Evolutionary conservation across 2,888 invertebrate genomes (phyloP).

Genomic region (Conus canariensis): DNA sequence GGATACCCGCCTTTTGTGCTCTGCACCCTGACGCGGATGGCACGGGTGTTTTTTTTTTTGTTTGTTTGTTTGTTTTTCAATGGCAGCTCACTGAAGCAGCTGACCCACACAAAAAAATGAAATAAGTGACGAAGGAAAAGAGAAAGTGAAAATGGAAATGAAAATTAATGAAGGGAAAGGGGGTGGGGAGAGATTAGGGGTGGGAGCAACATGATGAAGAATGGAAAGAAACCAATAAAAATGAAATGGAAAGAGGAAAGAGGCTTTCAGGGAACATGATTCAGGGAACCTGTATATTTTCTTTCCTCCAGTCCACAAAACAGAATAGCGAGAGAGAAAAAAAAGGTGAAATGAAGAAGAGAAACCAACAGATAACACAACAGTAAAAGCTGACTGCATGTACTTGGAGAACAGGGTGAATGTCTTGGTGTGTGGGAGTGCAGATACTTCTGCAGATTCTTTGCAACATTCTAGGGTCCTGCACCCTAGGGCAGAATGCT

Average conservation of each 20-base stretch:
- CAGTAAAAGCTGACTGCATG: not conserved
- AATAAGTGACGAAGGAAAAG: not conserved
- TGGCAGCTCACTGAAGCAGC: not conserved
- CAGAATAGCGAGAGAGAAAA: too few relatives aligned
- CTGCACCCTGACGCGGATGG: not conserved
- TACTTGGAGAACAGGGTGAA: too few relatives aligned
- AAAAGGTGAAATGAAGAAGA: not conserved
- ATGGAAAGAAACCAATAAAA: not conserved
- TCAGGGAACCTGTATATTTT: not conserved
- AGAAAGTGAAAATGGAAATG: not conserved
- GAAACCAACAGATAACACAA: not conserved
- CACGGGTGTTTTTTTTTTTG: not conserved
- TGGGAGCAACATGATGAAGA: not conserved
- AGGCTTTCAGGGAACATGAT: not conserved
- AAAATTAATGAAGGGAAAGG: not conserved
- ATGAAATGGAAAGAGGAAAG: not conserved
- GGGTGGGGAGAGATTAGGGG: not conserved
- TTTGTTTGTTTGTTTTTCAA: not conserved
- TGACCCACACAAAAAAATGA: not conserved
- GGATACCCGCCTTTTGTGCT: slow-evolving; percentile 19
- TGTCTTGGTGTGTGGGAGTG: too few relatives aligned
- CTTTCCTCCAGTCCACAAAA: too few relatives aligned
- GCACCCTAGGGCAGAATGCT: too few relatives aligned
- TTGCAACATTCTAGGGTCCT: too few relatives aligned
- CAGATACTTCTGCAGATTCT: too few relatives aligned